These are phyloP conservation scores for Cataglyphis cursor DNA, from an alignment of 2,888 invertebrate species.

Conservation along the genomic window DNA sequence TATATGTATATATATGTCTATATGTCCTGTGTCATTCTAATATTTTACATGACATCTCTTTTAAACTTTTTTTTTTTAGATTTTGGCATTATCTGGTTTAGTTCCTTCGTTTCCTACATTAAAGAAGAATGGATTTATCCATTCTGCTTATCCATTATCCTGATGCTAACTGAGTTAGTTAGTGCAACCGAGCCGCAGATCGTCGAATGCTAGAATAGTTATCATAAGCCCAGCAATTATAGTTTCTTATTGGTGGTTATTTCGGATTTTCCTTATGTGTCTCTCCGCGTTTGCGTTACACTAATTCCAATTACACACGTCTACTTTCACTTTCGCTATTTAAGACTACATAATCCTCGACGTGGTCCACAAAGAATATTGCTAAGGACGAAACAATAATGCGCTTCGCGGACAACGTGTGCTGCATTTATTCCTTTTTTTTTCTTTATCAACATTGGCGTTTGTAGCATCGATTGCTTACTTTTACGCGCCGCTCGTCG, in stretches of 20 bases:
- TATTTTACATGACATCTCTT: neutral
- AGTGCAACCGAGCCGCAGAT: neutral
- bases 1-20: no score
- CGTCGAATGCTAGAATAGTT: neutral
- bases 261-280: neutral
- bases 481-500: neutral
- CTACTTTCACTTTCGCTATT: conserved; percentile 65
- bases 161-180: neutral
- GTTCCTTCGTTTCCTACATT: neutral
- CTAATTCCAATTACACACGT: conserved; percentile 40
- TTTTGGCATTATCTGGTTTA: neutral
- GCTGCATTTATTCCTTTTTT: conserved; percentile 28
- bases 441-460: conserved; percentile 29
- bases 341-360: conserved; percentile 66
- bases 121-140: neutral
- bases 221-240: neutral
- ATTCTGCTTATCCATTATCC: no score
- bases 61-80: neutral
- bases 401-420: conserved; percentile 49
- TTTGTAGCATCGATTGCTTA: conserved; percentile 32
- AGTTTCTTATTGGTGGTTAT: neutral
- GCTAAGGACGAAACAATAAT: conserved; percentile 46
- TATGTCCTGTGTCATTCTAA: neutral
- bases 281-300: conserved; percentile 20
- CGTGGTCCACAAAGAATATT: conserved; percentile 59